Evolutionary conservation across 2,797 vertebrate species (phyloP), one percentile per base, ranked within the genome.

Genomic region (Protosalanx chinensis): DNA sequence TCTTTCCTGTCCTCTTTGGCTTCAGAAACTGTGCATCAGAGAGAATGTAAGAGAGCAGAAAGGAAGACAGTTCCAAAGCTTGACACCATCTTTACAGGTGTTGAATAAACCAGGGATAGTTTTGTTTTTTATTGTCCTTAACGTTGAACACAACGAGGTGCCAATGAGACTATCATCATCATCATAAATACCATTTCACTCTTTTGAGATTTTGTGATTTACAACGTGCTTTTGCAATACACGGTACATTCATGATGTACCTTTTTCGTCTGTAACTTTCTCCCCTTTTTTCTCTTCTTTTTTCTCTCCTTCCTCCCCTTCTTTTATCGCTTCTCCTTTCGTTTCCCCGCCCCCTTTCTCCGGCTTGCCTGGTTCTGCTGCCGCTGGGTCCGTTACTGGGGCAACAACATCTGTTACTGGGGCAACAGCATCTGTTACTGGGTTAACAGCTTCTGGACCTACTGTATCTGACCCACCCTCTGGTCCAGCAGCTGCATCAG

Each of bases 1-100:
- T 76, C 60, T 3, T 64, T 79, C 35, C 30, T 71, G 76, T 81
- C 79, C 37, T 72, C 58, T 73, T 64, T 72, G 35, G 76, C 66
- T 20, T 72, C 75, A 74, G 72, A 59, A 49, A 64, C 81, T 86
- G 81, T 68, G 65, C 62, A 77, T 29, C 68, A 71, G 33, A 75
- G 49, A 74, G 53, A 79, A 20, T 23, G 59, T 56, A 41, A 73
- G 49, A 53, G 5, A 59, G 23, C 15, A 64, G 20, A 57, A 37
- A 41, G 10, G 37, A 27, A 33, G 4, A 56, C 27, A 41, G 0
- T 49, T 15, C 29, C 49, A n/a, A 32, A 7, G n/a, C 12, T 58
- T 67, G 6, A 33, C 5, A 20, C 30, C 5, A 16, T 57, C 51
- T 58, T 68, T 68, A 56, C 53, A 56, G 16, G 18, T 56, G 46